A percentile compares a stretch with the other conserved stretches of the same genome.
These are phyloP conservation scores for Rambutsinella grinnellia DNA, from an alignment of 2,888 invertebrate genomes.

Conservation along the genomic window DNA sequence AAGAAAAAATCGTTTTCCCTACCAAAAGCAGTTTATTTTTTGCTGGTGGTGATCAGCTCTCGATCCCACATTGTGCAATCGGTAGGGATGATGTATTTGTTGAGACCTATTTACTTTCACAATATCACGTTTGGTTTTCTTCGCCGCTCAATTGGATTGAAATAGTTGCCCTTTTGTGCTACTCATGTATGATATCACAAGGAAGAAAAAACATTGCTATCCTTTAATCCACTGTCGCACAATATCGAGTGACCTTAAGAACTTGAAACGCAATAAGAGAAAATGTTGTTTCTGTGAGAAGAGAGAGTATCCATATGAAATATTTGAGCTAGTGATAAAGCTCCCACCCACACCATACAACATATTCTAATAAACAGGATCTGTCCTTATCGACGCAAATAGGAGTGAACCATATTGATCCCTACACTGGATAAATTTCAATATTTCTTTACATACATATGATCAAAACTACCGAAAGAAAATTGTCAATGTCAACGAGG, in stretches of 20 bases:
- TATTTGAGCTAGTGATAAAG: too few species aligned
- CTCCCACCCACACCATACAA: too few species aligned
- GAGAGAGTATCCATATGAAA: too few species aligned
- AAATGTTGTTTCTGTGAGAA: neutral
- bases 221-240: neutral
- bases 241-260: conserved; percentile 2
- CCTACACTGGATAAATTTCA: neutral
- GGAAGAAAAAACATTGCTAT: neutral
- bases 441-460: neutral
- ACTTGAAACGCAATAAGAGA: conserved; percentile 3
- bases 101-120: neutral
- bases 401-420: neutral
- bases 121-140: neutral
- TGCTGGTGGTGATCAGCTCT: too few species aligned
- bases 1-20: neutral
- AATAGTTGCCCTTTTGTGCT: conserved; percentile 10
- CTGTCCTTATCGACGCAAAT: neutral
- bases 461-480: neutral
- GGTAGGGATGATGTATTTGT: neutral
- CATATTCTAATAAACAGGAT: neutral
- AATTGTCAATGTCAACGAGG: conserved; percentile 23
- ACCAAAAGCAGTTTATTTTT: neutral
- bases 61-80: conserved; percentile 13
- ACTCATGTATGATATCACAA: too few species aligned
- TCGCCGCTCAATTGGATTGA: neutral